These are phyloP conservation scores for Rhinichthys klamathensis DNA, from an alignment of 2,113 vertebrate genomes.

Conservation along the genomic window DNA sequence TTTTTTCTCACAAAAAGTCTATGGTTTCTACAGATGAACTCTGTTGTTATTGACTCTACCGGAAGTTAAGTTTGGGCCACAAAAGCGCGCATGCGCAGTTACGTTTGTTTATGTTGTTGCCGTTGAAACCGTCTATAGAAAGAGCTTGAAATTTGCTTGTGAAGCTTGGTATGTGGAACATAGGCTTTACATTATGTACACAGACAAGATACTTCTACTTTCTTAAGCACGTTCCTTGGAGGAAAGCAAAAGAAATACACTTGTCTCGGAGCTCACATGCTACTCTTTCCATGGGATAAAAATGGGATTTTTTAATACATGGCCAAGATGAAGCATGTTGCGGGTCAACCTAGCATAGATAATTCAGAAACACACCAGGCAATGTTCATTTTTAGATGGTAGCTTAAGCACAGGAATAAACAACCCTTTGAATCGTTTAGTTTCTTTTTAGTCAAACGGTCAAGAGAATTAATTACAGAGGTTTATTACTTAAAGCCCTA, in stretches of 20 bases:
- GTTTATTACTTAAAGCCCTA: background rate
- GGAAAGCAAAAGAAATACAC: constrained; percentile 4
- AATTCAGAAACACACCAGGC: background rate
- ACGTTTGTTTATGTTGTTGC: too few relatives aligned
- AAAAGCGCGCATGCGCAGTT: too few relatives aligned
- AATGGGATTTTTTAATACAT: background rate
- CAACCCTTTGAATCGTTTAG: background rate
- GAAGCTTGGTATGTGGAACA: constrained; percentile 5
- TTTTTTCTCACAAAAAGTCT: too few relatives aligned
- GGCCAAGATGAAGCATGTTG: background rate
- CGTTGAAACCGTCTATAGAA: too few relatives aligned
- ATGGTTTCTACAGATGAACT: too few relatives aligned
- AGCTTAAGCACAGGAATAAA: background rate
- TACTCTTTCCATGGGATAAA: background rate
- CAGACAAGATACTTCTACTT: background rate
- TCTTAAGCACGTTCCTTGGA: background rate
- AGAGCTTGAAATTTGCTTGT: constrained; percentile 1
- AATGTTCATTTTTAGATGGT: background rate
- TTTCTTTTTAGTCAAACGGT: background rate
- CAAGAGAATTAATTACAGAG: background rate
- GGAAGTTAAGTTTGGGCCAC: too few relatives aligned
- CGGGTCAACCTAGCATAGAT: background rate
- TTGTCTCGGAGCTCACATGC: background rate
- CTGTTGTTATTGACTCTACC: too few relatives aligned
- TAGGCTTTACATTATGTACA: background rate